Conservation (phyloP, 1,140 invertebrate genomes). For the Zaprionus camerounensis region DNA sequence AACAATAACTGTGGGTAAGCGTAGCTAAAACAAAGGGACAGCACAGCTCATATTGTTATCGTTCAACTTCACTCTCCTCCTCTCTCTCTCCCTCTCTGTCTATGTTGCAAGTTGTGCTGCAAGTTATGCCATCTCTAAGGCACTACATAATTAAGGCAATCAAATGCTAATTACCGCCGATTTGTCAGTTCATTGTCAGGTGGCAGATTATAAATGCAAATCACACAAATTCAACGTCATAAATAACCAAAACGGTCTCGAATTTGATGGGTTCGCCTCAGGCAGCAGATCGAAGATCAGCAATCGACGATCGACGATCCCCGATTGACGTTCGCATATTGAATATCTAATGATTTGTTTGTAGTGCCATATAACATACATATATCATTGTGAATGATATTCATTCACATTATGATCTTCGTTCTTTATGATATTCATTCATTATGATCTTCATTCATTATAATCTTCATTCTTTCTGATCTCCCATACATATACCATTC, state of each 20-base stretch:
- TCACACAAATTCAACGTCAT: constrained; percentile 40
- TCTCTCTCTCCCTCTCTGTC: background rate
- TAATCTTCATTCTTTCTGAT: background rate
- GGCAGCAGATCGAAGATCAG: constrained; percentile 1
- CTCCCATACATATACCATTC: background rate
- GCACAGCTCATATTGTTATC: constrained; percentile 1
- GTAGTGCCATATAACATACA: background rate
- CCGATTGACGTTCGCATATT: background rate
- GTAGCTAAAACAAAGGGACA: constrained; percentile 38
- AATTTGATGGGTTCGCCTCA: constrained; percentile 27
- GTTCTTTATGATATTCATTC: background rate
- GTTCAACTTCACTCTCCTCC: background rate
- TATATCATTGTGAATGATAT: constrained; percentile 1
- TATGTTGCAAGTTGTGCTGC: constrained; percentile 24
- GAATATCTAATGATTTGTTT: constrained; percentile 22
- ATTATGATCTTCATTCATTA: background rate
- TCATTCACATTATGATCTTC: background rate
- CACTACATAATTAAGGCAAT: constrained; percentile 36
- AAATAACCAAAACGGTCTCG: constrained; percentile 45
- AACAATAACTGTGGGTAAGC: constrained; percentile 22
- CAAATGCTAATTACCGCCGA: constrained; percentile 40
- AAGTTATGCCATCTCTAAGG: constrained; percentile 5
- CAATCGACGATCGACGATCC: background rate
- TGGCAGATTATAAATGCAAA: constrained; percentile 60
- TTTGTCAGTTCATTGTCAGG: constrained; percentile 65